Evolutionary conservation across 2,888 invertebrate species (phyloP), one percentile per base, ranked within the genome.

Genomic region (Loripinus fragilis): DNA sequence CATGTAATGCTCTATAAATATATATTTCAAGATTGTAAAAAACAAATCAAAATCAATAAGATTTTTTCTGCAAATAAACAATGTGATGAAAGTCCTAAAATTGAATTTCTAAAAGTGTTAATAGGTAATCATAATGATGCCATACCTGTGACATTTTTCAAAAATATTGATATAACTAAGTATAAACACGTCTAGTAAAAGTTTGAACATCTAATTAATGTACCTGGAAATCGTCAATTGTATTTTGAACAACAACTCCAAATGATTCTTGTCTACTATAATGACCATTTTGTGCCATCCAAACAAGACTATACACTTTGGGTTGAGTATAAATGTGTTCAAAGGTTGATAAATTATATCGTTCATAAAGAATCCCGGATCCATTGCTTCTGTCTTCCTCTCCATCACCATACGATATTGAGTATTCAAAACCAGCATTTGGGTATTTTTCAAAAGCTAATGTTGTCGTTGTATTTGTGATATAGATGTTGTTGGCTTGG

Each of bases 361-460:
- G 23, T 0, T 33, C 20, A 71, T 79, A 83, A 10, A 76, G 65
- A 10, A 83, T 74, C 12, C 64, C 66, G 17, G 66, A 35, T 30
- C 15, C 64, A 74, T 67, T 71, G 33, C 64, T 71, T 7, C 38
- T 65, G 12, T 68, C 3, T 1, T 52, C 28, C 8, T 42, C 45
- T 8, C 76, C 76, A 38, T 83, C 83, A 30, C 76, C 83, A 68
- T 55, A 83, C 45, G 80, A 72, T 68, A 83, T 79, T 1, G 42
- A 65, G 42, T 83, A 83, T 30, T 74, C 17, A 48, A 76, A 76
- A 12, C 83, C 83, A 50, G 55, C 74, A 60, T 78, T 74, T 12
- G 83, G 81, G 2, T 70, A 66, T 48, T 74, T 66, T 23, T 45
- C 41, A 72, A 81, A 83, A 41, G 74, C 60, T 20, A 87, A 79